Percentiles rank a stretch among this genome's conserved stretches.
Conservation (phyloP, 2,888 invertebrate genomes). For the Micoletzkya japonica region DNA sequence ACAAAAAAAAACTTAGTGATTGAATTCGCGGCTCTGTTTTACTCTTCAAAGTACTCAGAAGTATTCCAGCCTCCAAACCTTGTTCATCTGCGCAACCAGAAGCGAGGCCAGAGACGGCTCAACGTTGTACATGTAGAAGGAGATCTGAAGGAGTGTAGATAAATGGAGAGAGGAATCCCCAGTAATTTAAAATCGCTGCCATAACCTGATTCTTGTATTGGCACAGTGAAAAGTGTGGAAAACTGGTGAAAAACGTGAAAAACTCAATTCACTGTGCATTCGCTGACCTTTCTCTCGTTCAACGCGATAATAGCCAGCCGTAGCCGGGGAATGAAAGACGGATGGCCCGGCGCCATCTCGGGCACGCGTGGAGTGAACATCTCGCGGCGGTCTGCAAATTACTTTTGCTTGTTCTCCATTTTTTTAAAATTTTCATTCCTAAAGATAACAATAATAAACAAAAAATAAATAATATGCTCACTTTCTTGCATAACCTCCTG, state of each 20-base stretch:
- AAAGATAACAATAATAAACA: too few relatives aligned
- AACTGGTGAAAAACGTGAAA: neutral
- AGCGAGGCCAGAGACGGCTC: conserved; percentile 4
- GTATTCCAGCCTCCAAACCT: too few relatives aligned
- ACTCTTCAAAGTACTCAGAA: too few relatives aligned
- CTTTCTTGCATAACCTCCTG: too few relatives aligned
- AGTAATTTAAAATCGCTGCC: neutral
- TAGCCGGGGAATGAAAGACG: conserved; percentile 14
- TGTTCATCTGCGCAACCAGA: neutral
- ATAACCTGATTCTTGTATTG: too few relatives aligned
- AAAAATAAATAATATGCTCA: too few relatives aligned
- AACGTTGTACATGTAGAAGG: conserved; percentile 23
- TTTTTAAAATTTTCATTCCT: too few relatives aligned
- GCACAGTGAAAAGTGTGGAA: neutral
- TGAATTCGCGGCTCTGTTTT: too few relatives aligned
- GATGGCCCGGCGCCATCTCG: too few relatives aligned
- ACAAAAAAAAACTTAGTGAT: too few relatives aligned
- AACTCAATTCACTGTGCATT: too few relatives aligned
- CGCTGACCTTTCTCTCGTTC: conserved; percentile 2
- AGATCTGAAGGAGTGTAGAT: neutral
- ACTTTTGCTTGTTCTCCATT: too few relatives aligned
- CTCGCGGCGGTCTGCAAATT: conserved; percentile 12
- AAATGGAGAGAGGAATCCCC: neutral
- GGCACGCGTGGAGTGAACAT: conserved; percentile 18
- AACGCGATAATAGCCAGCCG: conserved; percentile 3